Percentiles rank a stretch among this genome's conserved stretches.
Conservation (phyloP, 2,113 vertebrate species). For the Sapayoa aenigma region DNA sequence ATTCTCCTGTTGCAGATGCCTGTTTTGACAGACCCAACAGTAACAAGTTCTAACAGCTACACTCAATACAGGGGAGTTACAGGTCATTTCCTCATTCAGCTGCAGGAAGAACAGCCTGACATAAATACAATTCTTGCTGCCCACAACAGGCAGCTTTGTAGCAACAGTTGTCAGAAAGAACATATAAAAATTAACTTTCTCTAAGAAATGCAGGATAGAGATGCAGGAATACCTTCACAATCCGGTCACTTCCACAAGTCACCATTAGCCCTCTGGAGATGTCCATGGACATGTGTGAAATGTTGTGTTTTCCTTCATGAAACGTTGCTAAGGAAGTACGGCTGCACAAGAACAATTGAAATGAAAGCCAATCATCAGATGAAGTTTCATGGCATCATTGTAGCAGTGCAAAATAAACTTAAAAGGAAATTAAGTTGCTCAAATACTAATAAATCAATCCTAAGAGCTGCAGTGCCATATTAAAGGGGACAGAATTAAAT, state of each 20-base stretch:
- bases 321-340: conserved; percentile 92
- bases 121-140: neutral
- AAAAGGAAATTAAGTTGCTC: neutral
- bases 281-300: conserved; percentile 95
- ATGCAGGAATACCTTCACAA: conserved; percentile 86
- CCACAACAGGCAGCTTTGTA: neutral
- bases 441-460: neutral
- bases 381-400: neutral
- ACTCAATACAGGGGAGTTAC: neutral
- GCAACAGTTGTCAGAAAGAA: neutral
- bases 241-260: conserved; percentile 90
- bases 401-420: neutral
- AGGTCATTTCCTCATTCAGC: neutral
- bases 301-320: conserved; percentile 98
- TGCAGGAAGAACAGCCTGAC: neutral
- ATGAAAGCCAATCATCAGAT: neutral
- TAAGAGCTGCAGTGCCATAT: neutral
- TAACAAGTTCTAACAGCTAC: neutral
- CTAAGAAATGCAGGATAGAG: neutral
- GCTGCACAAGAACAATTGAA: conserved; percentile 68
- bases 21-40: neutral
- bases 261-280: conserved; percentile 92
- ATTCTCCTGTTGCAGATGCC: neutral
- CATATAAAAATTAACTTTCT: neutral
- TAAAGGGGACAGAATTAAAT: neutral